phyloP scores from a whole-genome alignment of 2,113 vertebrate species.

The Pygoscelis adeliae region DNA sequence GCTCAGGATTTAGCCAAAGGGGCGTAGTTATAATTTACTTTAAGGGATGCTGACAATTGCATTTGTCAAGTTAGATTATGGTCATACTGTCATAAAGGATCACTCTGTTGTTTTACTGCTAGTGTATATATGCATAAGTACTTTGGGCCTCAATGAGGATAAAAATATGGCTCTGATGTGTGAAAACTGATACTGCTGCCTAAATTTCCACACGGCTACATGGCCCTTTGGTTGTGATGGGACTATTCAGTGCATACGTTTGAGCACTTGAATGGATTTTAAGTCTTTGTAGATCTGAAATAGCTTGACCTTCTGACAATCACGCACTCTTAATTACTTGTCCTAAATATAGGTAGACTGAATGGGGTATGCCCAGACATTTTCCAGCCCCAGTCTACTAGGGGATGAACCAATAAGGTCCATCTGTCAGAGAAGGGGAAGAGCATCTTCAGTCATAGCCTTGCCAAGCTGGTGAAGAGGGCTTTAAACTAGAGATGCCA shows the following conservation, averaged over 20 bases:
- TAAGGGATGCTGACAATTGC: conserved; percentile 64
- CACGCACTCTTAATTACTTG: neutral
- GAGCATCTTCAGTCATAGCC: neutral
- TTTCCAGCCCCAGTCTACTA: neutral
- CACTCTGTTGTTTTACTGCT: conserved; percentile 47
- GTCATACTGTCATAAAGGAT: conserved; percentile 41
- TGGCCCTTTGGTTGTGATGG: neutral
- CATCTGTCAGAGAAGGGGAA: neutral
- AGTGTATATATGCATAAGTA: conserved; percentile 30
- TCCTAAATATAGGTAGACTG: neutral
- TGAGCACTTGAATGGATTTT: neutral
- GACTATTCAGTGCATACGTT: neutral
- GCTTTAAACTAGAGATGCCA: neutral
- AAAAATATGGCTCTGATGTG: conserved; percentile 27
- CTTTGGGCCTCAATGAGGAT: neutral
- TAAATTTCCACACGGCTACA: neutral
- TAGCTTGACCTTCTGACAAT: neutral
- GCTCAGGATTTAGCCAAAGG: conserved; percentile 49
- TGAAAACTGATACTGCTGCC: neutral
- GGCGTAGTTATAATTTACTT: conserved; percentile 51
- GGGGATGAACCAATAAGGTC: neutral
- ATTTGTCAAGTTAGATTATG: conserved; percentile 58
- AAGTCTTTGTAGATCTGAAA: conserved; percentile 16
- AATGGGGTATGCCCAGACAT: neutral
- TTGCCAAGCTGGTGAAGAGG: neutral